phyloP scores from a whole-genome alignment of 1,140 invertebrate species.

The Phenacoccus solenopsis region DNA sequence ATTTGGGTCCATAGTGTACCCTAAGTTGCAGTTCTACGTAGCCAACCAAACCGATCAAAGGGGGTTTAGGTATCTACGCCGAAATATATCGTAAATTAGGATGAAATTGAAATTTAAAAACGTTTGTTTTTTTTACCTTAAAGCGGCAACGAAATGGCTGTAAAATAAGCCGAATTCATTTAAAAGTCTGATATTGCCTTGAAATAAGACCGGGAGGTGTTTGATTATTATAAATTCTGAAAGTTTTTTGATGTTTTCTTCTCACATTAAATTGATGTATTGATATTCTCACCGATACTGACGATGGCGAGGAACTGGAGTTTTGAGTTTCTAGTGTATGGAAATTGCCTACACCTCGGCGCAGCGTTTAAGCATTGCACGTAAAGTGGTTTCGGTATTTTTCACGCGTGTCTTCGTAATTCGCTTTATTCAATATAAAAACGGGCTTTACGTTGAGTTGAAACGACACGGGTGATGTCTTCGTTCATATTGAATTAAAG shows the following conservation, averaged over 20 bases:
- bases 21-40: too few relatives aligned
- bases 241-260: not conserved
- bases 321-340: not conserved
- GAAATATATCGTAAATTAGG: too few relatives aligned
- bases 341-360: not conserved
- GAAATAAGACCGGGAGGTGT: not conserved
- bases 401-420: not conserved
- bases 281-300: not conserved
- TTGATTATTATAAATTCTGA: not conserved
- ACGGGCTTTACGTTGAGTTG: not conserved
- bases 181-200: not conserved
- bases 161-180: not conserved
- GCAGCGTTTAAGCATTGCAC: not conserved
- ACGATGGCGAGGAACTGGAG: not conserved
- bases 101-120: too few relatives aligned
- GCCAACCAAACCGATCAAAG: too few relatives aligned
- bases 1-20: too few relatives aligned
- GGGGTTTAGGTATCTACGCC: too few relatives aligned
- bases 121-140: too few relatives aligned
- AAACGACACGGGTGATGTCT: not conserved
- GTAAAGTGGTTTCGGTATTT: not conserved
- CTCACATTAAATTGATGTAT: not conserved
- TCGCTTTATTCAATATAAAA: not conserved
- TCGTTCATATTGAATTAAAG: not conserved
- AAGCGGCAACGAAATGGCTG: too few relatives aligned